Evolutionary conservation across 2,113 vertebrate species (phyloP).

Genomic region (Sarotherodon lohbergeri): DNA sequence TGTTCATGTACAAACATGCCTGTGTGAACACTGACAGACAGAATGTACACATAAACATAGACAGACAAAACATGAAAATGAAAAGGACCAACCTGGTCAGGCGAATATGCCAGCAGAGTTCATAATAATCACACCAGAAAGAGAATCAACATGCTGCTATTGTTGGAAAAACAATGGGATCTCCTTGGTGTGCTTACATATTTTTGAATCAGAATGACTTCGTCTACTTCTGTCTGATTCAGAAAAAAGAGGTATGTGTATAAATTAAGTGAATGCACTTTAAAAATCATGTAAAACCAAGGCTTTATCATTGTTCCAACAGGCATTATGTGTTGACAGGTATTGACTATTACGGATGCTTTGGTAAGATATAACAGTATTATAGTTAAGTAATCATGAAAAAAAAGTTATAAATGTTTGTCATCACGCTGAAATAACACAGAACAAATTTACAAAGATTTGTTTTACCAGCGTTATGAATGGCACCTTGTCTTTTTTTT

Average conservation of each 20-base stretch:
- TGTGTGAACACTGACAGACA: not conserved
- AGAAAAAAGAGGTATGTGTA: conserved; percentile 13
- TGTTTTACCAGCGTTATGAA: not conserved
- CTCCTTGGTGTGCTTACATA: not conserved
- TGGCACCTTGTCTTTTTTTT: not conserved
- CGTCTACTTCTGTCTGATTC: not conserved
- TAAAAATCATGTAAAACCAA: conserved; percentile 26
- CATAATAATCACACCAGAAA: conserved; percentile 18
- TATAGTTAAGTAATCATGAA: not conserved
- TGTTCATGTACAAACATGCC: not conserved
- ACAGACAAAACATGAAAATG: not conserved
- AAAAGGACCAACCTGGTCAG: conserved; percentile 34
- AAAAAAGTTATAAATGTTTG: not conserved
- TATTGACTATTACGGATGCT: conserved; percentile 27
- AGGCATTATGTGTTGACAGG: conserved; percentile 52
- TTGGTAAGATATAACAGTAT: conserved; percentile 44
- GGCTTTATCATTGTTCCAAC: conserved; percentile 46
- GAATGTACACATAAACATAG: not conserved
- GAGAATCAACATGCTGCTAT: conserved; percentile 23
- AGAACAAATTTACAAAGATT: not conserved
- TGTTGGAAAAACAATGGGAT: not conserved
- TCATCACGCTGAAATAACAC: not conserved
- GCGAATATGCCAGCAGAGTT: not conserved
- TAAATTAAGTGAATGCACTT: conserved; percentile 10
- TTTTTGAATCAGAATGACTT: not conserved